These are phyloP conservation scores for Polylopha cassiicola DNA, from an alignment of 2,888 invertebrate species.

Conservation along the genomic window DNA sequence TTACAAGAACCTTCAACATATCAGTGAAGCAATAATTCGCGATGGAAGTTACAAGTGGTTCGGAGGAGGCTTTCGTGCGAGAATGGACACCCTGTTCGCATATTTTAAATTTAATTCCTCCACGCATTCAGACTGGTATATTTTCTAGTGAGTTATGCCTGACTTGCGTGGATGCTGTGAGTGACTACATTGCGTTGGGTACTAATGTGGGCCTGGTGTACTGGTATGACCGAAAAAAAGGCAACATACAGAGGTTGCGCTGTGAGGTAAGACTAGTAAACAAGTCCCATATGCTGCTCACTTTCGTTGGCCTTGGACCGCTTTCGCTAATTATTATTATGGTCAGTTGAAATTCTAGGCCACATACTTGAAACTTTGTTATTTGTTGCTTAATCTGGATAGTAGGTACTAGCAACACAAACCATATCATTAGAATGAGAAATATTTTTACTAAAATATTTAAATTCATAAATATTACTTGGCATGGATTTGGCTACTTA, in stretches of 20 bases:
- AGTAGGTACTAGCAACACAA: too few relatives aligned
- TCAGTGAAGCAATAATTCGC: conserved; percentile 15
- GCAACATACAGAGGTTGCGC: conserved; percentile 85
- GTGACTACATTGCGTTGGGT: conserved; percentile 89
- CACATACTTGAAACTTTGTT: too few relatives aligned
- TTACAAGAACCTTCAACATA: conserved; percentile 14
- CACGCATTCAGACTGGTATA: conserved; percentile 84
- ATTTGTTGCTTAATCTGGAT: too few relatives aligned
- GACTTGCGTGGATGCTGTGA: conserved; percentile 89
- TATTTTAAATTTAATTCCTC: conserved; percentile 85
- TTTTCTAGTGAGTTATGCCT: conserved; percentile 85
- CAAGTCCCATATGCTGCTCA: conserved; percentile 22
- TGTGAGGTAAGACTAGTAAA: conserved; percentile 81
- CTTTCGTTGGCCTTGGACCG: conserved; percentile 19
- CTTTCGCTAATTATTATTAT: conserved; percentile 17
- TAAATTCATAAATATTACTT: too few relatives aligned
- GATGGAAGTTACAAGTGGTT: conserved; percentile 66
- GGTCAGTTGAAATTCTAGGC: too few relatives aligned
- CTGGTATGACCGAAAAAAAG: conserved; percentile 89
- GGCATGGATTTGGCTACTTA: too few relatives aligned
- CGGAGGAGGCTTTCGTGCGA: conserved; percentile 76
- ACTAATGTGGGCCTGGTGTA: conserved; percentile 91
- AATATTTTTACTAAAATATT: too few relatives aligned
- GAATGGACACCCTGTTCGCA: conserved; percentile 90
- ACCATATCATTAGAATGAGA: too few relatives aligned